These are phyloP conservation scores for Microtus ochrogaster DNA, from an alignment of 2,113 vertebrate genomes.

Conservation along the genomic window DNA sequence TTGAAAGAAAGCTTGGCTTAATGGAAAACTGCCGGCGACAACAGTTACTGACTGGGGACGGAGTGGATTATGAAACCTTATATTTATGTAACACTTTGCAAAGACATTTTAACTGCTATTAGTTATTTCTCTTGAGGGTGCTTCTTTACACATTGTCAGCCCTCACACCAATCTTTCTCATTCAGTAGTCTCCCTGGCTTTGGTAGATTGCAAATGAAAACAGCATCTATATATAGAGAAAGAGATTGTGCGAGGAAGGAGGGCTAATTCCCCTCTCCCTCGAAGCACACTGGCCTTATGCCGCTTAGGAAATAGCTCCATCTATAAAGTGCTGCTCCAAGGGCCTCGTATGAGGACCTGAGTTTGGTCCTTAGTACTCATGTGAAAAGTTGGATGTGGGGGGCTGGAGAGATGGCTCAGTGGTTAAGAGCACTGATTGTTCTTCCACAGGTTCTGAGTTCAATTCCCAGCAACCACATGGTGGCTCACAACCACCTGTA, in stretches of 20 bases:
- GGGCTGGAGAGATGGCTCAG: neutral
- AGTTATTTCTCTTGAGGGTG: constrained; percentile 38
- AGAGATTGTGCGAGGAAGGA: neutral
- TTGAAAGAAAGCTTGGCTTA: constrained; percentile 66
- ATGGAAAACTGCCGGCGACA: constrained; percentile 68
- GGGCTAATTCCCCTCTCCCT: neutral
- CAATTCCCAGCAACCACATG: too few species aligned
- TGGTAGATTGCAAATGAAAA: neutral
- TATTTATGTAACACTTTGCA: constrained; percentile 66
- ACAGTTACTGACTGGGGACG: constrained; percentile 50
- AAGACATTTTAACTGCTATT: constrained; percentile 52
- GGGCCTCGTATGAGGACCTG: neutral
- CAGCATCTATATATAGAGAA: constrained; percentile 1
- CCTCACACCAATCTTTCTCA: neutral
- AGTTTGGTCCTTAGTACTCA: neutral
- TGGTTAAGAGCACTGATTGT: too few species aligned
- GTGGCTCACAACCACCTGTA: too few species aligned
- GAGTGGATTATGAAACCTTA: constrained; percentile 60
- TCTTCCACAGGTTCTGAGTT: too few species aligned
- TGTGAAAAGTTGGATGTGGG: neutral
- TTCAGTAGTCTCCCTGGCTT: neutral
- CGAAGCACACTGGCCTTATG: neutral
- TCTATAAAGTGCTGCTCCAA: neutral
- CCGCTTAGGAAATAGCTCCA: neutral
- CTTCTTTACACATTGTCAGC: neutral